Base-by-base conservation (phyloP, 2,797 vertebrate species). In the Thalassophryne amazonica region DNA sequence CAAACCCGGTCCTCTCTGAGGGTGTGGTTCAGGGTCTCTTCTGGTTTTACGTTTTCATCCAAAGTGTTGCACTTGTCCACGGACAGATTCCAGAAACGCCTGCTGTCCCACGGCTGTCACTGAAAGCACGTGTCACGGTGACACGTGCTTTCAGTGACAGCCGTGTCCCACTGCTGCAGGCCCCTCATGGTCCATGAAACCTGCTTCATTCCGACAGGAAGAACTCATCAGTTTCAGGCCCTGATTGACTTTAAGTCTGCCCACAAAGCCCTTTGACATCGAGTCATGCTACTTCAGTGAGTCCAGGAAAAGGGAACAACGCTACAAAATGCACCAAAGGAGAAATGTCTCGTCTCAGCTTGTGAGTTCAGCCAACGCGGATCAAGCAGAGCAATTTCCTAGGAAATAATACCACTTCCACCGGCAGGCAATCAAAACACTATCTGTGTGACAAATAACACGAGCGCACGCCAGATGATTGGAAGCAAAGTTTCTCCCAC, bases 351-450 rank as follows among this genome's bases (percentile, higher is more conserved):
- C 60, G 56, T 69, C 71, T 69, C 47, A 55, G 69, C 66, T 72
- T 72, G 72, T 70, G 58, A 17, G 35, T 69, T 76, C 57, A 39
- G 32, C 66, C 76, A 71, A 61, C 74, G 73, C 30, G 54, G 62
- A 73, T 78, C 54, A 65, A 64, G 59, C 40, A 14, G 58, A 36
- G 70, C 78, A 78, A 67, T 87, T 86, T 68, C 54, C 51, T 28
- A 72, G 73, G 77, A 87, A 89, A 85, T 79, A 79, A 85, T 74
- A 71, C 73, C 39, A 83, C 83, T 86, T 83, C 78, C 42, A 71
- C 64, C 70, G 67, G 50, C 58, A 64, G 77, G 80, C 75, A 84
- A 89, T 89, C 81, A 86, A 79, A 91, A 83, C 76, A 78, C 83
- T 62, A 84, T 88, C 79, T 86, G 56, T 73, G 72, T 78, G 79